These are phyloP conservation scores for Buceros bicornis DNA, from an alignment of 2,797 vertebrate genomes.

Conservation along the genomic window DNA sequence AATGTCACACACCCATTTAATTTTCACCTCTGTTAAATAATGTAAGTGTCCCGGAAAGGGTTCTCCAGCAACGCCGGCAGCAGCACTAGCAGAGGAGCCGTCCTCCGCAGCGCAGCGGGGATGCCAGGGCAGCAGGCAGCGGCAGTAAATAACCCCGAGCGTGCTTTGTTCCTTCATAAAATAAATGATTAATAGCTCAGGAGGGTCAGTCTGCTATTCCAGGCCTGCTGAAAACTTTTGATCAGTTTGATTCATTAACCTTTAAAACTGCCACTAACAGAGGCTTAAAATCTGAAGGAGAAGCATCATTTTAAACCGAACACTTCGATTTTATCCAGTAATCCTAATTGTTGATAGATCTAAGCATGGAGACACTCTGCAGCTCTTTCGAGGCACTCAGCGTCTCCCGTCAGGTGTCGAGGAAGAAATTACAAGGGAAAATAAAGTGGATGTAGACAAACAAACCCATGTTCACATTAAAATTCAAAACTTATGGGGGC, in stretches of 20 bases:
- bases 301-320: background rate
- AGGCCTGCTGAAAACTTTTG: slow-evolving; percentile 44
- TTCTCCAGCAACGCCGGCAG: too few relatives aligned
- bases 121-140: slow-evolving; percentile 52
- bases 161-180: slow-evolving; percentile 54
- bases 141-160: slow-evolving; percentile 10
- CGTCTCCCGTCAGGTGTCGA: background rate
- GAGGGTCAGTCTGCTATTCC: background rate
- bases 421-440: background rate
- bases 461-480: background rate
- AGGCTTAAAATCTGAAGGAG: background rate
- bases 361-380: background rate
- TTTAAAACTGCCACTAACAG: slow-evolving; percentile 1
- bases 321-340: background rate
- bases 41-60: background rate
- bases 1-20: background rate
- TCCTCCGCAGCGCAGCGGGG: slow-evolving; percentile 33
- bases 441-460: background rate
- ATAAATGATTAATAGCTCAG: slow-evolving; percentile 69
- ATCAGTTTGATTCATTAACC: slow-evolving; percentile 49
- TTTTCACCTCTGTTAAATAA: slow-evolving; percentile 52
- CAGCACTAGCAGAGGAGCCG: background rate
- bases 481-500: background rate
- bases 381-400: background rate
- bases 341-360: background rate